Base-by-base conservation (phyloP, 2,888 invertebrate species). In the Brenthis ino region DNA sequence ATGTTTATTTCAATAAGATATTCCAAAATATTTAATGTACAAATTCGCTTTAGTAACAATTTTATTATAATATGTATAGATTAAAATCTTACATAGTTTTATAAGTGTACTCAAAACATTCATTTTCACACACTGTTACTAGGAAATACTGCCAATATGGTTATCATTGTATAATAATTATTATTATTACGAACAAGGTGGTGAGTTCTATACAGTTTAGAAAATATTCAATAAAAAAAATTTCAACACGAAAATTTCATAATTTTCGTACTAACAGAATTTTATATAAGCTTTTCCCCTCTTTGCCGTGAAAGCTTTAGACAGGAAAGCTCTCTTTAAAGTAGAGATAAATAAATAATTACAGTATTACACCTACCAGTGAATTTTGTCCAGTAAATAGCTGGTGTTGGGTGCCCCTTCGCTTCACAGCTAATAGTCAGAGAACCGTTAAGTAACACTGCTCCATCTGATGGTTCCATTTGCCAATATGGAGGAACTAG, bases 401-500 rank as follows among this genome's bases (percentile, higher is more conserved):
- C 91, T 33, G 97, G 97, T 74, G 94, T 91, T 13, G 97, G 97
- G 89, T 96, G 96, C 69, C 97, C 97, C 76, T 95, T 94, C 2
- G 96, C 96, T 81, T 95, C 95, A 82, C 97, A 97, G 83, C 95
- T 95, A 73, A 97, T 94, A 69, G 95, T 94, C 69, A 96, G 94
- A 64, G 95, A 94, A 75, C 96, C 95, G 74, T 96, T 97, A 20
- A 96, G 93, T 76, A 96, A 93, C 58, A 96, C 95, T 68, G 96
- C 95, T 63, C 94, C 93, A 83, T 97, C 96, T 77, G 95, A 93
- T 6, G 96, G 96, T 83, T 96, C 96, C 68, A 95, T 93, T 79
- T 95, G 94, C 95, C 96, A 96, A 79, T 95, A 96, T 70, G 96
- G 96, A 63, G 97, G 96, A 77, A 96, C 97, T 97, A 81, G 68